Evolutionary conservation across 2,888 invertebrate species (phyloP).

Genomic region (Macrophya annulata): DNA sequence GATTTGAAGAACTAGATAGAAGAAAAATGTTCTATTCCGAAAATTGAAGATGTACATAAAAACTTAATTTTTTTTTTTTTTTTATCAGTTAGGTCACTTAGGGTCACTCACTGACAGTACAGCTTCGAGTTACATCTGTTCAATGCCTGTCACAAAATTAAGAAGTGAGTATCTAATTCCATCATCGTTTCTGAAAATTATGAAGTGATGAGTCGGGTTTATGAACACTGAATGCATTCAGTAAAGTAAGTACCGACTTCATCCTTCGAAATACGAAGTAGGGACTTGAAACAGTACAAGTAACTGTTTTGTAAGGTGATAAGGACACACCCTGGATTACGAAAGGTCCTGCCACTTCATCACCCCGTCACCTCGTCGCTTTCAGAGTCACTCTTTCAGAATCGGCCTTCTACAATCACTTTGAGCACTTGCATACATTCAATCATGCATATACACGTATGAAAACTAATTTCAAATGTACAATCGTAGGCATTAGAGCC

Average conservation of each 20-base stretch:
- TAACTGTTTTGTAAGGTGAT: slow-evolving; percentile 11
- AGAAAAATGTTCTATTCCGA: background rate
- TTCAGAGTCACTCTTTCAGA: slow-evolving; percentile 13
- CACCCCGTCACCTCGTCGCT: slow-evolving; percentile 22
- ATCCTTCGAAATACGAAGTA: background rate
- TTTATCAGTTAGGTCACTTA: too few species aligned
- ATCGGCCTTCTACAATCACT: slow-evolving; percentile 22
- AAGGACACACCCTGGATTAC: slow-evolving; percentile 13
- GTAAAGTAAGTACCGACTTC: background rate
- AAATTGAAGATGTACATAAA: background rate
- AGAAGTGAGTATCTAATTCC: background rate
- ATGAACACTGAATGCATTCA: background rate
- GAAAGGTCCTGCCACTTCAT: slow-evolving; percentile 1
- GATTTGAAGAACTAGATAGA: background rate
- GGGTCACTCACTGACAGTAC: too few species aligned
- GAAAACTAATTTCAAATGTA: background rate
- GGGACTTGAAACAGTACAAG: background rate
- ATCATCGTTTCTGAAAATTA: background rate
- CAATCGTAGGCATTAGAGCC: background rate
- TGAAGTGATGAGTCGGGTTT: background rate
- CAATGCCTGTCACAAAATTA: background rate
- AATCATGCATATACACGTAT: background rate
- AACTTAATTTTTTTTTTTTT: too few species aligned
- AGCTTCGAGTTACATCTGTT: background rate
- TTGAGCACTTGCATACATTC: background rate